Percentiles rank a stretch among this genome's conserved stretches.
Conservation (phyloP, 2,888 invertebrate genomes). For the Dioctria linearis region DNA sequence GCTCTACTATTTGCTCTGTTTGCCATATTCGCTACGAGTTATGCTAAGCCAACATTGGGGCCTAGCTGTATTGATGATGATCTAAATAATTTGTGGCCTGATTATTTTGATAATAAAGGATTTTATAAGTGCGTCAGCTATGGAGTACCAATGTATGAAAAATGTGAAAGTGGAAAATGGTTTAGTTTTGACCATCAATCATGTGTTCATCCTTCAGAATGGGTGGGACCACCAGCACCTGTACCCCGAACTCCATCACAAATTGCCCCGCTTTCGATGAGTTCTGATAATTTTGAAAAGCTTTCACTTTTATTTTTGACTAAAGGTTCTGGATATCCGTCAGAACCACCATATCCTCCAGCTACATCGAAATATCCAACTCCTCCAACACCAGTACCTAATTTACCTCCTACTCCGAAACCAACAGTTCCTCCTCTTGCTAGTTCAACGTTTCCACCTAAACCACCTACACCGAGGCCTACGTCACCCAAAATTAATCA, state of each 20-base stretch:
- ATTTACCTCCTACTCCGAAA: slow-evolving; percentile 60
- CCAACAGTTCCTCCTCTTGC: slow-evolving; percentile 54
- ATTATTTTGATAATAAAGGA: slow-evolving; percentile 65
- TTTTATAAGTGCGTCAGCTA: slow-evolving; percentile 65
- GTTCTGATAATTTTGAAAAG: slow-evolving; percentile 3
- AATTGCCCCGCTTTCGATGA: slow-evolving; percentile 26
- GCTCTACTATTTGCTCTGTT: slow-evolving; percentile 41
- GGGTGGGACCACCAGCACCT: slow-evolving; percentile 45
- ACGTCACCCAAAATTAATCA: neutral
- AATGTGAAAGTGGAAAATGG: slow-evolving; percentile 65
- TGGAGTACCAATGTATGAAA: slow-evolving; percentile 61
- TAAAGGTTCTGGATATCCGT: neutral
- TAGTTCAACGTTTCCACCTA: slow-evolving; percentile 26
- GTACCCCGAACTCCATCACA: slow-evolving; percentile 45
- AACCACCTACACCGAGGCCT: neutral
- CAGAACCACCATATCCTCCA: slow-evolving; percentile 46
- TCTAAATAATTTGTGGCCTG: slow-evolving; percentile 68
- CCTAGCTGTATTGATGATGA: slow-evolving; percentile 64
- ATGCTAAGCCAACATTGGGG: slow-evolving; percentile 61
- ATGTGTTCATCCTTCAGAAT: slow-evolving; percentile 60
- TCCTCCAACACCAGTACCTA: slow-evolving; percentile 41
- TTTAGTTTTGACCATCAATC: slow-evolving; percentile 67
- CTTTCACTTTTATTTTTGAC: neutral
- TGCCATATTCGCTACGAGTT: slow-evolving; percentile 62
- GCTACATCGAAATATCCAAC: slow-evolving; percentile 54